Percentiles rank a stretch among this genome's conserved stretches.
These are phyloP conservation scores for Enteromius radiatus DNA, from an alignment of 2,797 vertebrate species.

Conservation along the genomic window DNA sequence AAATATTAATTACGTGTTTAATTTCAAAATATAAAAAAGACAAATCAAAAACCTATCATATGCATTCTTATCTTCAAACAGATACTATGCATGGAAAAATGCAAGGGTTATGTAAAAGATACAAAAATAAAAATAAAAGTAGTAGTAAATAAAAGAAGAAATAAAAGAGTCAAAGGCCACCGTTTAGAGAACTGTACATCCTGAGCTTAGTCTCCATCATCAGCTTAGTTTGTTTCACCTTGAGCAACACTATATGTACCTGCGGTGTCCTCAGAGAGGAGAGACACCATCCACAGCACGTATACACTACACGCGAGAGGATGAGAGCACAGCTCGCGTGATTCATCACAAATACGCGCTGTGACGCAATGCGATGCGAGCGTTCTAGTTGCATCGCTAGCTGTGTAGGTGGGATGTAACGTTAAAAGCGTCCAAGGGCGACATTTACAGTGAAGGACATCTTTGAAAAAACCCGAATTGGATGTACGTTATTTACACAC, in stretches of 20 bases:
- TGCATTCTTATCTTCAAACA: neutral
- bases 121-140: neutral
- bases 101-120: neutral
- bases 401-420: neutral
- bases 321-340: neutral
- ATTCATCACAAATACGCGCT: neutral
- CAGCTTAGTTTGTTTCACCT: conserved; percentile 29
- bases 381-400: neutral
- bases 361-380: conserved; percentile 1
- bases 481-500: neutral
- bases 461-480: neutral
- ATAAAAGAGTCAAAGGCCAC: neutral
- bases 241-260: neutral
- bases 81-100: neutral
- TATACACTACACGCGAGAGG: conserved; percentile 8
- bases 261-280: neutral
- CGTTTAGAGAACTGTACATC: neutral
- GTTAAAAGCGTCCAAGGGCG: too few species aligned
- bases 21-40: neutral
- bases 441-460: neutral
- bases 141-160: neutral
- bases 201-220: conserved; percentile 22
- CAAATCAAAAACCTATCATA: neutral
- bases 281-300: conserved; percentile 31
- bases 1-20: neutral